Evolutionary conservation across 2,888 invertebrate genomes (phyloP), one percentile per base, ranked within the genome.

Genomic region (Spodoptera picta): DNA sequence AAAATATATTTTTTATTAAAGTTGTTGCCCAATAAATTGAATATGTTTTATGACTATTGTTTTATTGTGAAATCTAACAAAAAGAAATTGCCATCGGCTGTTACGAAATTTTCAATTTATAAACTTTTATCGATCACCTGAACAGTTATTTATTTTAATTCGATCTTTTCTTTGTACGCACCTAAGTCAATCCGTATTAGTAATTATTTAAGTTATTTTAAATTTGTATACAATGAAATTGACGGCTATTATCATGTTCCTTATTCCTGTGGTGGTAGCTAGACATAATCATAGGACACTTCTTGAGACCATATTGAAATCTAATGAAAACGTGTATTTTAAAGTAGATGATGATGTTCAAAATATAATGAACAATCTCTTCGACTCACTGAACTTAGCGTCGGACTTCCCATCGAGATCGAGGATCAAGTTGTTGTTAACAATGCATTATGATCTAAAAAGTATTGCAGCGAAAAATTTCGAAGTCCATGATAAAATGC

Each of bases 361-460:
- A 51, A 60, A 36, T 42, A 59, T 78, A 5, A 72, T 82, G 27
- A 85, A 88, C 54, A 79, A 75, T 48, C 24, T 88, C 23, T 86
- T 89, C 23, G 60, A 71, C 1, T 55, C 45, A n/a, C 68, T 88
- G 7, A 79, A 81, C 57, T 59, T 87, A 10, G 41, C 73, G 11
- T 49, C 74, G 14, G 67, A 66, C 9, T 80, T 85, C 56, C 59
- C 60, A 14, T 56, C 64, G 42, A 65, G 64, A 45, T 31, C 65
- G 1, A 79, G 82, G 70, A 64, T 73, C 42, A 69, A 78, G 56
- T 58, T 66, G 4, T 65, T 87, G 19, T 53, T 85, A 42, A 67
- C 63, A 31, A 83, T 86, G 77, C 83, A 86, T 65, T 74, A 73
- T 47, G 73, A 83, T 58, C 75, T 87, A 42, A 79, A 74, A 27